Evolutionary conservation across 2,797 vertebrate genomes (phyloP).

Genomic region (Lateolabrax maculatus): DNA sequence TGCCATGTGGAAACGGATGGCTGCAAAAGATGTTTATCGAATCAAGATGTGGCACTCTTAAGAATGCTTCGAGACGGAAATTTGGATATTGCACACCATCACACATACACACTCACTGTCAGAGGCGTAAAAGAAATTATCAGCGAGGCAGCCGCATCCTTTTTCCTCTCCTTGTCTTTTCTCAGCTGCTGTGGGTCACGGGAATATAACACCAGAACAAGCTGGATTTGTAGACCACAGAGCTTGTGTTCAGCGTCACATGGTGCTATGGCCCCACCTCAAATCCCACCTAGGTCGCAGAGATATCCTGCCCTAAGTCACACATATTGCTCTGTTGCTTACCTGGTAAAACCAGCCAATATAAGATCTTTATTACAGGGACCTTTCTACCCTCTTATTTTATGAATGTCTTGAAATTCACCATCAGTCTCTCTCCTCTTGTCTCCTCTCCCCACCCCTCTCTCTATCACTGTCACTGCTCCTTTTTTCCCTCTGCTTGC

Average conservation of each 20-base stretch:
- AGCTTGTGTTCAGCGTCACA: conserved; percentile 61
- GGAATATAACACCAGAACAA: conserved; percentile 63
- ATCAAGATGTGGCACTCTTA: conserved; percentile 57
- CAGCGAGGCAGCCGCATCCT: conserved; percentile 5
- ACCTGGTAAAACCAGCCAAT: conserved; percentile 67
- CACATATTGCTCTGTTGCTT: conserved; percentile 74
- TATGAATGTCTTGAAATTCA: conserved; percentile 69
- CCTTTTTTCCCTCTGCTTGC: conserved; percentile 10
- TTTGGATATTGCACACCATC: conserved; percentile 17
- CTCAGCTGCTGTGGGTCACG: conserved; percentile 51
- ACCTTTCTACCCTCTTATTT: conserved; percentile 61
- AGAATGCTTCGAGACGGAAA: conserved; percentile 27
- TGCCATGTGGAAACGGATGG: conserved; percentile 51
- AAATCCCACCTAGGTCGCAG: conserved; percentile 72
- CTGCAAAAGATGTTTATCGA: conserved; percentile 66
- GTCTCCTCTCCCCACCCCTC: conserved; percentile 30
- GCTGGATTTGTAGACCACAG: conserved; percentile 70
- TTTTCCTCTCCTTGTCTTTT: background rate
- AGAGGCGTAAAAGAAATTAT: conserved; percentile 15
- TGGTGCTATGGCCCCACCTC: conserved; percentile 52
- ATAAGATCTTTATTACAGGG: conserved; percentile 73
- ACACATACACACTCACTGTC: background rate
- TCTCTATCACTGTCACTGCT: conserved; percentile 46
- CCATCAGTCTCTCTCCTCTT: conserved; percentile 44
- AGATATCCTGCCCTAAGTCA: conserved; percentile 66